Conservation (phyloP, 1,140 invertebrate genomes). For the Mactra quadrangularis region DNA sequence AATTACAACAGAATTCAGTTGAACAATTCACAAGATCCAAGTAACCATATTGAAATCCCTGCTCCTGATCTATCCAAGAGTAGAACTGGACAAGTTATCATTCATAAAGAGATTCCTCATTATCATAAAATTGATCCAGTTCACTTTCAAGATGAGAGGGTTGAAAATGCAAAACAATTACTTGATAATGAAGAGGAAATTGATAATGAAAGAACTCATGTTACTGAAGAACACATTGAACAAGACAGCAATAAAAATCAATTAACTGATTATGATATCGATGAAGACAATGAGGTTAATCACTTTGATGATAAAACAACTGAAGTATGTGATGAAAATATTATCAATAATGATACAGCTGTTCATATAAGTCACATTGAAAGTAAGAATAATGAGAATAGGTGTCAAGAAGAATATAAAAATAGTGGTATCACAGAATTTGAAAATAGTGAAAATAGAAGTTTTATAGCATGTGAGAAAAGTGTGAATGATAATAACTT, state of each 20-base stretch:
- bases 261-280: background rate
- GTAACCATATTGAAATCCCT: too few relatives aligned
- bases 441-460: background rate
- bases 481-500: too few relatives aligned
- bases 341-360: too few relatives aligned
- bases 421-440: background rate
- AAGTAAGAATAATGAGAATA: background rate
- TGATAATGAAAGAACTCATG: background rate
- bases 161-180: too few relatives aligned
- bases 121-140: constrained; percentile 11
- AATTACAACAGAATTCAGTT: constrained; percentile 26
- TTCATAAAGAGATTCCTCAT: too few relatives aligned
- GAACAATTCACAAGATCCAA: too few relatives aligned
- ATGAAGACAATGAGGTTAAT: background rate
- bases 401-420: background rate
- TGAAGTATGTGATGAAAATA: background rate
- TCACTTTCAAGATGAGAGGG: background rate
- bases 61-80: background rate
- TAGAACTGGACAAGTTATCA: too few relatives aligned
- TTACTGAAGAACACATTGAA: background rate
- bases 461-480: too few relatives aligned
- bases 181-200: background rate
- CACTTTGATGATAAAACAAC: background rate
- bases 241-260: background rate
- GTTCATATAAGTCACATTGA: too few relatives aligned